phyloP scores from a whole-genome alignment of 2,113 vertebrate species.

The Percina caprodes region DNA sequence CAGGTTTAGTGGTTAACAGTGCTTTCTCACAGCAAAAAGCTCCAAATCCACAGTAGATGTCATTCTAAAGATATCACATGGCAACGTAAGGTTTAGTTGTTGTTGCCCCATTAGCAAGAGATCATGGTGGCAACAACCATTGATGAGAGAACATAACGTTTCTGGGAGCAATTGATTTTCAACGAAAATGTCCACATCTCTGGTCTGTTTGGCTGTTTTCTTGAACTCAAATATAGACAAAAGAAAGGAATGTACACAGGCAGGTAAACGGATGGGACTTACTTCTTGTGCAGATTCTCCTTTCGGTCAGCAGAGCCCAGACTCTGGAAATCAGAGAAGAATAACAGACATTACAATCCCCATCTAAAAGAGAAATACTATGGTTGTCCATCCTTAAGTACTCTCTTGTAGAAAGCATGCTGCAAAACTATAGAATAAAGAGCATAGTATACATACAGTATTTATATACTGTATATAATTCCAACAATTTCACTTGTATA shows the following conservation, averaged over 20 bases:
- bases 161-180: background rate
- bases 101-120: background rate
- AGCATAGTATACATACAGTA: background rate
- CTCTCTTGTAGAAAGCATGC: background rate
- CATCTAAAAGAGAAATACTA: background rate
- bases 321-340: conserved; percentile 83
- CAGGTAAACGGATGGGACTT: conserved; percentile 64
- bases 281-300: conserved; percentile 87
- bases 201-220: background rate
- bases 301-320: conserved; percentile 89
- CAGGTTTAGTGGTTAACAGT: background rate
- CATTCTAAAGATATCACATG: background rate
- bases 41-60: background rate
- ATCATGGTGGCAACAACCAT: background rate
- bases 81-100: background rate
- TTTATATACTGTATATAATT: too few species aligned
- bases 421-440: background rate
- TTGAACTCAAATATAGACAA: background rate
- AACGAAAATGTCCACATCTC: background rate
- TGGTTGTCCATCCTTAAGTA: background rate
- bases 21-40: background rate
- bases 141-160: background rate
- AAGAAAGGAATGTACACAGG: background rate
- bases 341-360: conserved; percentile 30
- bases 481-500: background rate